Evolutionary conservation across 2,888 invertebrate species (phyloP).

Genomic region (Nowickia ferox): DNA sequence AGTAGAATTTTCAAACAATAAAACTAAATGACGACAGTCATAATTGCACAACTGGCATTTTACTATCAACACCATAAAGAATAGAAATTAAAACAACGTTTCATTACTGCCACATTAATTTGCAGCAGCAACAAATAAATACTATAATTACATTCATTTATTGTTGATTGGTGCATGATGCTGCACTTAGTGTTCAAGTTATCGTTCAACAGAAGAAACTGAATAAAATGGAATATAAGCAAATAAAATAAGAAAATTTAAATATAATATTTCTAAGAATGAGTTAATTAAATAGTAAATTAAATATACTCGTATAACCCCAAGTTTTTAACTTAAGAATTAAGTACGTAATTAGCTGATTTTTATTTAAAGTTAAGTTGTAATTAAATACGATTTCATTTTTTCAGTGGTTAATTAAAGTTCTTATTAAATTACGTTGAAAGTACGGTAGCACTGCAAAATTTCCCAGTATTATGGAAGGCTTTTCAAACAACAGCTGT

Average conservation of each 20-base stretch:
- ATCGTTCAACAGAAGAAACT: background rate
- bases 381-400: no score
- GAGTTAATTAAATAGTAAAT: background rate
- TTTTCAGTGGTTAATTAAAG: no score
- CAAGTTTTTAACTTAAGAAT: no score
- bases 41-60: constrained; percentile 56
- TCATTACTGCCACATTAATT: constrained; percentile 68
- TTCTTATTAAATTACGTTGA: no score
- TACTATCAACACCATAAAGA: constrained; percentile 35
- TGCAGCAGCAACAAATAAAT: constrained; percentile 44
- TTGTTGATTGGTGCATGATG: constrained; percentile 63
- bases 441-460: no score
- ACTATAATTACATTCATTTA: constrained; percentile 70
- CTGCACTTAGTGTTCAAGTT: constrained; percentile 34
- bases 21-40: constrained; percentile 47
- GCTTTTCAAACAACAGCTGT: no score
- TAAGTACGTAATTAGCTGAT: no score
- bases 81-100: constrained; percentile 27
- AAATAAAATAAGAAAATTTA: constrained; percentile 16
- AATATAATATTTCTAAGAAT: background rate
- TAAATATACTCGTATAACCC: no score
- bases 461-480: no score
- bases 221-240: background rate
- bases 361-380: no score
- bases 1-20: constrained; percentile 41